Evolutionary conservation across 30 jellyfish, hydroid and myxozoan genomes (phyloP), one percentile per base, ranked within the genome.

Genomic region (Cassiopea andromeda): DNA sequence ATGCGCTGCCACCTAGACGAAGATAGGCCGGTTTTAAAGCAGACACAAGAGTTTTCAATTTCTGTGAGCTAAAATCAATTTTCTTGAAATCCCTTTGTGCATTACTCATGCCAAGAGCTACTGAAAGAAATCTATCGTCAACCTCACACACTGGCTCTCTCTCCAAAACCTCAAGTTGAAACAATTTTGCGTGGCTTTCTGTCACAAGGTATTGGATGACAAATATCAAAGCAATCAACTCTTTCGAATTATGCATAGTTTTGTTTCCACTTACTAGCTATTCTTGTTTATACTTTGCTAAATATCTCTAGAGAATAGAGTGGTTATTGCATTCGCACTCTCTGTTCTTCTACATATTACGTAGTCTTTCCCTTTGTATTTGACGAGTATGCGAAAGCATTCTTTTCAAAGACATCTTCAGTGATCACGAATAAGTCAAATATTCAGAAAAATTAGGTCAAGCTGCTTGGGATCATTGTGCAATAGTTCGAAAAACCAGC

Each of bases 21-120:
- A 93, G 85, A 76, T 87, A 93, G 2, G 98, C 97, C 13, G 98
- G 98, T 38, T 64, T 75, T 59, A 93, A 85, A n/a, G 93, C 98
- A 7, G 77, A 18, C n/a, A 85, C 86, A 1, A 93, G 82, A 38
- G 85, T 77, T 59, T 88, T 89, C n/a, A 93, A 38, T 82, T 93
- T 93, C 77, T 16, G 75, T 6, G 97, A 88, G 44, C 69, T 50
- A 60, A 44, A 93, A 15, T 87, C 94, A 27, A 88, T 61, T 4
- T 80, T 48, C 14, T 77, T 46, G 81, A 82, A 87, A 48, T 48
- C 89, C 47, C 84, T 82, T 67, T 78, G 78, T 19, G 93, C 87
- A 60, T 82, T 81, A 74, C 82, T 70, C 68, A 90, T 76, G 60
- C 90, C 97, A 15, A 93, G 18, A 27, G 97, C 85, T n/a, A 93